phyloP scores from a whole-genome alignment of 2,797 vertebrate species.

The Anas bahamensis region DNA sequence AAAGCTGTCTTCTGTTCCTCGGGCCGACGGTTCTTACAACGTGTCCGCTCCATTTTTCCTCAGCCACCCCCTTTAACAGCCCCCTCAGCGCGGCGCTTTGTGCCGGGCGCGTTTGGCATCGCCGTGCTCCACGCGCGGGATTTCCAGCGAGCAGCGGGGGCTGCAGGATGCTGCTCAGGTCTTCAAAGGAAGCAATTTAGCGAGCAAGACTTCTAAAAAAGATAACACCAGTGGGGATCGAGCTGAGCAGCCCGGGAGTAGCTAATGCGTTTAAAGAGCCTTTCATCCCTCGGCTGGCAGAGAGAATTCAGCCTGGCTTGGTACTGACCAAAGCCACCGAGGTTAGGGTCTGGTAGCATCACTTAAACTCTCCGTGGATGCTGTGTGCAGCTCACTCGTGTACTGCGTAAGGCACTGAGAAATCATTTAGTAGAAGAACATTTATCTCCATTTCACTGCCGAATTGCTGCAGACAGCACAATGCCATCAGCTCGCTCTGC shows the following conservation, averaged over 20 bases:
- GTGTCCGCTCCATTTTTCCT: background rate
- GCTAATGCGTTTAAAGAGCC: background rate
- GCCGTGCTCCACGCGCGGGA: background rate
- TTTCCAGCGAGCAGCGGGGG: conserved; percentile 41
- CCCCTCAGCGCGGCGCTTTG: background rate
- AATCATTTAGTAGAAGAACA: background rate
- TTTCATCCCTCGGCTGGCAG: background rate
- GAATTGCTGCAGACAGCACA: background rate
- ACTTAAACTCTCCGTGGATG: accelerated
- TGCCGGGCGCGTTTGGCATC: background rate
- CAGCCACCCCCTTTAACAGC: background rate
- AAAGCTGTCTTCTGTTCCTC: background rate
- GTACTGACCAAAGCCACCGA: background rate
- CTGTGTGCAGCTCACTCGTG: background rate
- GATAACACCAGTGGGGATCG: background rate
- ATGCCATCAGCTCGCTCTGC: background rate
- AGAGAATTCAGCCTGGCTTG: background rate
- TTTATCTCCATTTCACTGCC: background rate
- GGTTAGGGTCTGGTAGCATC: background rate
- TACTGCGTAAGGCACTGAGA: background rate
- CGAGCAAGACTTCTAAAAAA: background rate
- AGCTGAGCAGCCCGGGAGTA: background rate
- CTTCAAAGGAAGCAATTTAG: conserved; percentile 27
- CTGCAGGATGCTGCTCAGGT: background rate
- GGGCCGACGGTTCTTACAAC: background rate